Percentiles rank a stretch among this genome's conserved stretches.
Conservation (phyloP, 2,797 vertebrate species). For the Gymnothorax javanicus region DNA sequence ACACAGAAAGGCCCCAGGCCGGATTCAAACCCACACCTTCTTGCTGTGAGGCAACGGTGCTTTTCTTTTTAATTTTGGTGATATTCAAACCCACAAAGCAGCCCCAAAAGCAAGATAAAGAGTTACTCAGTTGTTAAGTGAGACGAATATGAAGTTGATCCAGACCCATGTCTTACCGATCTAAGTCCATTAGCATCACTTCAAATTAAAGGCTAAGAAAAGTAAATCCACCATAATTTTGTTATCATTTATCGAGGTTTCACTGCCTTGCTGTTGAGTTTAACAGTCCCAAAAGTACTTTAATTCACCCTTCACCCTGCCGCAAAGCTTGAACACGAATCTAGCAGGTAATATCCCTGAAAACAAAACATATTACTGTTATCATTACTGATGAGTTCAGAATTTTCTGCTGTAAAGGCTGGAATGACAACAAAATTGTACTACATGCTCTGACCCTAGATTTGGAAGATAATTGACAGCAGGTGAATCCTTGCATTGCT, state of each 20-base stretch:
- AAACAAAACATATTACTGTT: background rate
- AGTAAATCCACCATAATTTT: background rate
- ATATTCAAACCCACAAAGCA: background rate
- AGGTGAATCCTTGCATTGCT: constrained; percentile 1
- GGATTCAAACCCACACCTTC: background rate
- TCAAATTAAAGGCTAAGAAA: background rate
- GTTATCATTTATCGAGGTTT: background rate
- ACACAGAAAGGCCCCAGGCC: too few species aligned
- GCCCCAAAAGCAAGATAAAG: background rate
- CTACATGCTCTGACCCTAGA: background rate
- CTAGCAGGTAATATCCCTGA: background rate
- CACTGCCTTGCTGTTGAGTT: background rate
- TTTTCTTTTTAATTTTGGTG: background rate
- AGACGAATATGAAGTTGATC: background rate
- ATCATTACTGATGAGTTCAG: too few species aligned
- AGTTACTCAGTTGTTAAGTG: background rate
- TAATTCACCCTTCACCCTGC: background rate
- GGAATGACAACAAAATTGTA: background rate
- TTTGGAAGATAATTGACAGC: background rate
- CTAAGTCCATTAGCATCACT: background rate
- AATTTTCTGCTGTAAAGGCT: background rate
- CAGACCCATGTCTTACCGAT: background rate
- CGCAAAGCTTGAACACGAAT: background rate
- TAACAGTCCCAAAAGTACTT: background rate
- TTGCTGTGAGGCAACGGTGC: background rate